A percentile compares a stretch with the other conserved stretches of the same genome.
Conservation (phyloP, 2,113 vertebrate genomes). For the Cephalopterus ornatus region DNA sequence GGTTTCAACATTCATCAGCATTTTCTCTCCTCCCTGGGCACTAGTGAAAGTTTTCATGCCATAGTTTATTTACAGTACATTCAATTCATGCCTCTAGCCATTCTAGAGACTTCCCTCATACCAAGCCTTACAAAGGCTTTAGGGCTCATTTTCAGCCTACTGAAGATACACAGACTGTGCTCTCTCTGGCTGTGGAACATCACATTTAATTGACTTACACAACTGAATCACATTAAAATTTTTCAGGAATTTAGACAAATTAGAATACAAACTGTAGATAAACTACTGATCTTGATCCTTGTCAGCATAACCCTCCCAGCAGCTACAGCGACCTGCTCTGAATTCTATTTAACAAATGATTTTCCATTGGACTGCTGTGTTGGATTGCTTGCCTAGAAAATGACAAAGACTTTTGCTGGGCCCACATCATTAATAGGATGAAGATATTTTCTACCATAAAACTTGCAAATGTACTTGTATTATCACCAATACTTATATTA, state of each 20-base stretch:
- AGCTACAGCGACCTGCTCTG: not conserved
- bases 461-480: not conserved
- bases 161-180: not conserved
- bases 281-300: not conserved
- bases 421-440: not conserved
- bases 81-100: conserved; percentile 12
- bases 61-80: conserved; percentile 26
- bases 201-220: not conserved
- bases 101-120: not conserved
- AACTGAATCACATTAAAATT: not conserved
- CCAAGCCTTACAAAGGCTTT: not conserved
- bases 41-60: not conserved
- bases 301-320: not conserved
- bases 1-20: not conserved
- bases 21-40: not conserved
- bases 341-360: not conserved
- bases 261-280: conserved; percentile 22
- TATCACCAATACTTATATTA: not conserved
- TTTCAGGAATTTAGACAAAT: conserved; percentile 15
- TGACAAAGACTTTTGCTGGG: not conserved
- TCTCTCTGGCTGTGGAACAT: not conserved
- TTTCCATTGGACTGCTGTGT: not conserved
- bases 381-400: not conserved
- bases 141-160: not conserved
- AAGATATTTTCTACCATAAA: not conserved